Conservation (phyloP, 2,113 vertebrate species). For the Tetraodon nigroviridis region DNA sequence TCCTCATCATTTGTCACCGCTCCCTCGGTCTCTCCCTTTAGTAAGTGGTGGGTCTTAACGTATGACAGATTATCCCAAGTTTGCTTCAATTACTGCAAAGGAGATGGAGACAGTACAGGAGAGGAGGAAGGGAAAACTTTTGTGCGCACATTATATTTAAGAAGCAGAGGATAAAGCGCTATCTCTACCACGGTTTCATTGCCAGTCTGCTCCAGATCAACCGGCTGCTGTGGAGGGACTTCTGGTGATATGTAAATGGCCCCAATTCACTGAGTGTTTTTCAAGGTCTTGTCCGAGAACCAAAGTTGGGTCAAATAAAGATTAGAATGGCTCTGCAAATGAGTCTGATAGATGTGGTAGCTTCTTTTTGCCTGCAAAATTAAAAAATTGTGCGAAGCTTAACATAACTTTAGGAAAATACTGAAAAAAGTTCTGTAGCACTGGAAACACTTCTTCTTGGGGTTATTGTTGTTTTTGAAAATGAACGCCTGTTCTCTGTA, state of each 20-base stretch:
- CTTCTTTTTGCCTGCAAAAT: conserved; percentile 26
- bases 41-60: conserved; percentile 77
- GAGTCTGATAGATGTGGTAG: conserved; percentile 30
- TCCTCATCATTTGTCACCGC: conserved; percentile 50
- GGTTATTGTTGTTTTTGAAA: background rate
- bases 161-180: conserved; percentile 77
- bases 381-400: conserved; percentile 27
- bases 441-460: no score
- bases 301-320: conserved; percentile 42
- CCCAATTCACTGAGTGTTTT: conserved; percentile 56
- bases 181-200: conserved; percentile 57
- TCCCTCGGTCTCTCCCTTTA: conserved; percentile 66
- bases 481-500: background rate
- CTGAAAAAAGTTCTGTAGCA: background rate
- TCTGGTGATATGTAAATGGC: conserved; percentile 54
- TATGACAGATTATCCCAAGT: conserved; percentile 78
- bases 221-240: conserved; percentile 40
- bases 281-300: conserved; percentile 54
- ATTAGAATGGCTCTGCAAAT: conserved; percentile 50
- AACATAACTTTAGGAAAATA: background rate
- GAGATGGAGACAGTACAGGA: conserved; percentile 70
- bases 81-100: conserved; percentile 79
- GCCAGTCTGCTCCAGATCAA: conserved; percentile 55
- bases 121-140: conserved; percentile 60
- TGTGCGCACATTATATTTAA: conserved; percentile 88